phyloP scores from a whole-genome alignment of 2,113 vertebrate species.

The Toxotes chatareus region DNA sequence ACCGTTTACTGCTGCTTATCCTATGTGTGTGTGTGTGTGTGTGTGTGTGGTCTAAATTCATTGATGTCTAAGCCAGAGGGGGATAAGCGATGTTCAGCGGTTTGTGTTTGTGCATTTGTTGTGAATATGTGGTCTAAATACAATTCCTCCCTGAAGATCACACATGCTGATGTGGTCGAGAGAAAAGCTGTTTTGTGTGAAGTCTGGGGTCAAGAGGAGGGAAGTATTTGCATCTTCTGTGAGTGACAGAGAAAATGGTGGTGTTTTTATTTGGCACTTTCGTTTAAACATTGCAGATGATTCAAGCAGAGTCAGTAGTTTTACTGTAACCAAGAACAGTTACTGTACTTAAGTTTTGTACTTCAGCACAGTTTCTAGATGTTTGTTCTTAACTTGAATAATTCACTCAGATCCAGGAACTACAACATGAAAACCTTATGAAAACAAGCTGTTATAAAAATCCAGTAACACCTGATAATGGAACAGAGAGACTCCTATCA shows the following conservation, averaged over 20 bases:
- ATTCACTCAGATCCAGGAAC: background rate
- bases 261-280: constrained; percentile 7
- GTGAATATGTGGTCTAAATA: constrained; percentile 55
- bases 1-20: constrained; percentile 76
- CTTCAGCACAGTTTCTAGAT: too few species aligned
- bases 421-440: background rate
- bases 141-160: constrained; percentile 39
- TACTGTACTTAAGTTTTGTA: background rate
- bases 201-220: constrained; percentile 41
- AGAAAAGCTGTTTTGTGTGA: constrained; percentile 11
- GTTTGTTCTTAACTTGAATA: background rate
- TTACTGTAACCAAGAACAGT: background rate
- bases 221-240: constrained; percentile 13
- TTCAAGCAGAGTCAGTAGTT: background rate
- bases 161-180: constrained; percentile 39
- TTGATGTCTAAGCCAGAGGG: constrained; percentile 34
- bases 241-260: background rate
- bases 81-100: constrained; percentile 38
- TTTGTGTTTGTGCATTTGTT: constrained; percentile 59
- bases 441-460: background rate
- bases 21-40: constrained; percentile 19
- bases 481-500: background rate
- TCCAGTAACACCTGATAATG: background rate
- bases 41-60: constrained; percentile 45
- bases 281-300: background rate